Percentiles rank a stretch among this genome's conserved stretches.
Evolutionary conservation across 2,888 invertebrate species (phyloP).

Genomic region (Pinctada fucata): DNA sequence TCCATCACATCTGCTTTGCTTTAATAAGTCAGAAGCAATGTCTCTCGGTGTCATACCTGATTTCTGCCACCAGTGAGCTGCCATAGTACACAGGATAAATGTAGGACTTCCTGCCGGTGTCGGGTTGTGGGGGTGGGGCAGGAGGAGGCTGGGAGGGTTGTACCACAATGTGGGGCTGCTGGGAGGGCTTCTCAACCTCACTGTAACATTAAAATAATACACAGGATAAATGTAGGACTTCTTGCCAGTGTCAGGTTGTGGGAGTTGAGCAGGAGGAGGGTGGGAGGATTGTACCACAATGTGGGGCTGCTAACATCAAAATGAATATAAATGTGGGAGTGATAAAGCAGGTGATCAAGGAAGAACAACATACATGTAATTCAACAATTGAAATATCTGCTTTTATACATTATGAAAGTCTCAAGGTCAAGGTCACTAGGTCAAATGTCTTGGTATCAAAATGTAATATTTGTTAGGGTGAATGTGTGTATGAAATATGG

Average conservation of each 20-base stretch:
- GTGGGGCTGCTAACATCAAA: conserved; percentile 22
- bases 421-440: too few relatives aligned
- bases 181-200: conserved; percentile 55
- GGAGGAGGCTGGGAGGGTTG: conserved; percentile 40
- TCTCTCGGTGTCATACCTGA: conserved; percentile 49
- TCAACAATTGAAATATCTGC: background rate
- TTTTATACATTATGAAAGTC: too few relatives aligned
- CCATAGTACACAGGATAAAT: conserved; percentile 67
- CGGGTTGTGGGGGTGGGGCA: conserved; percentile 44
- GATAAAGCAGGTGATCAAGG: background rate
- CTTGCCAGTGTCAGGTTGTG: conserved; percentile 43
- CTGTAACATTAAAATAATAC: conserved; percentile 66
- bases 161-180: conserved; percentile 26
- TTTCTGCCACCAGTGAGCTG: conserved; percentile 68
- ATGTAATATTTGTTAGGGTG: too few relatives aligned
- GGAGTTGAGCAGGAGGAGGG: conserved; percentile 45
- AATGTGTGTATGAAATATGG: too few relatives aligned
- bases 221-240: conserved; percentile 61
- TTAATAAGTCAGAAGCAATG: too few relatives aligned
- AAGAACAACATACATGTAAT: background rate
- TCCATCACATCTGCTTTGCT: too few relatives aligned
- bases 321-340: too few relatives aligned
- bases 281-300: conserved; percentile 28
- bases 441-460: too few relatives aligned
- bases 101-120: conserved; percentile 49